Evolutionary conservation across 2,888 invertebrate genomes (phyloP).

Genomic region (Cerastoderma edule): DNA sequence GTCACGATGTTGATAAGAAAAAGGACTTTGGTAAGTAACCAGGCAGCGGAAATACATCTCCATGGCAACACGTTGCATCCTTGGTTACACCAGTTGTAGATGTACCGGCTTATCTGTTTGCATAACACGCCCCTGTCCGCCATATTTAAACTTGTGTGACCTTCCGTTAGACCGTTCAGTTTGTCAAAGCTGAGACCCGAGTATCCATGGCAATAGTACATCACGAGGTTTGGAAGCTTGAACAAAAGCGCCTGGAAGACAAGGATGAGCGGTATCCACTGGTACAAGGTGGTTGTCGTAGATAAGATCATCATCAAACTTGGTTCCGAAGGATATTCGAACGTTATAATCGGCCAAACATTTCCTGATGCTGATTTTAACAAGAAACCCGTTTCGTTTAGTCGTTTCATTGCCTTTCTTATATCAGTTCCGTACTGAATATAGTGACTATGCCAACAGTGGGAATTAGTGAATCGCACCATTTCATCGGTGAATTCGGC

Average conservation of each 20-base stretch:
- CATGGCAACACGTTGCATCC: slow-evolving; percentile 25
- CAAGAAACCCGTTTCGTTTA: background rate
- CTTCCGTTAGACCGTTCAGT: slow-evolving; percentile 39
- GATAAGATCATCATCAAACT: background rate
- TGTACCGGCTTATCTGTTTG: slow-evolving; percentile 45
- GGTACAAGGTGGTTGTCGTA: slow-evolving; percentile 26
- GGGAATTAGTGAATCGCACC: slow-evolving; percentile 8
- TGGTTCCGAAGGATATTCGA: background rate
- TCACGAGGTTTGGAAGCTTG: slow-evolving; percentile 45
- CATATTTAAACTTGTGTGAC: slow-evolving; percentile 34
- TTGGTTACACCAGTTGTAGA: slow-evolving; percentile 46
- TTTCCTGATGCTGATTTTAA: too few species aligned
- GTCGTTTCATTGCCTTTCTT: background rate
- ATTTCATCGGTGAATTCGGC: slow-evolving; percentile 25
- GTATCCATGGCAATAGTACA: slow-evolving; percentile 43
- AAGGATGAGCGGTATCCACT: slow-evolving; percentile 47
- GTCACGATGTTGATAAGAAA: slow-evolving; percentile 37
- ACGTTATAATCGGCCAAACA: background rate
- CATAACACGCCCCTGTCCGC: slow-evolving; percentile 32
- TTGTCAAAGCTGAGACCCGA: slow-evolving; percentile 50
- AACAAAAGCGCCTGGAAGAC: slow-evolving; percentile 53
- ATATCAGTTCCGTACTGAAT: background rate
- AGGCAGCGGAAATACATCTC: slow-evolving; percentile 33
- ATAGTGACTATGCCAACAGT: slow-evolving; percentile 43
- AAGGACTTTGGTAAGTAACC: slow-evolving; percentile 40